A percentile compares a stretch with the other conserved stretches of the same genome.
These are phyloP conservation scores for Sebastes flavidus DNA, from an alignment of 2,797 vertebrate species.

Conservation along the genomic window DNA sequence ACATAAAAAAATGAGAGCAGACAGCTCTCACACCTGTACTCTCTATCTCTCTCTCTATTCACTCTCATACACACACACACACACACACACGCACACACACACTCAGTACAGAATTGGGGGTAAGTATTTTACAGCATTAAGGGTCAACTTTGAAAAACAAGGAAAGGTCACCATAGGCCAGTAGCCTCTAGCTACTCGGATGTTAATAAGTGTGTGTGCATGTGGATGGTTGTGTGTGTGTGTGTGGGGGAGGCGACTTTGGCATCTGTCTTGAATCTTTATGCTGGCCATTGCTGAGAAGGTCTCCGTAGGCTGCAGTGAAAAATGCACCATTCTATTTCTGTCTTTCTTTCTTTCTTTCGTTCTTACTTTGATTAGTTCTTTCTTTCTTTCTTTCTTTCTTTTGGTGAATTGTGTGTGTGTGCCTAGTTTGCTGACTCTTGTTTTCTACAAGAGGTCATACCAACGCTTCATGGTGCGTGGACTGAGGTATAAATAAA, in stretches of 20 bases:
- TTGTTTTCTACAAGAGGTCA: conserved; percentile 20
- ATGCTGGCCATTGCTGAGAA: neutral
- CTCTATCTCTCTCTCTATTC: neutral
- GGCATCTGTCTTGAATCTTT: neutral
- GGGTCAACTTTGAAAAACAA: conserved; percentile 36
- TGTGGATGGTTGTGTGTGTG: neutral
- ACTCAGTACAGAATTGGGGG: neutral
- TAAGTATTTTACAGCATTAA: neutral
- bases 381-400: neutral
- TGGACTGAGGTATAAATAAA: neutral
- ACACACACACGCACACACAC: neutral
- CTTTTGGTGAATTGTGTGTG: neutral
- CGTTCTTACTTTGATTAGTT: neutral
- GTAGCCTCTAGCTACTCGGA: conserved; percentile 45
- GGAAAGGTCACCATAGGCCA: conserved; percentile 40
- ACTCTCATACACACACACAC: neutral
- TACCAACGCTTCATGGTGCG: neutral
- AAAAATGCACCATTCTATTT: neutral
- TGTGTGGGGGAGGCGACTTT: no score
- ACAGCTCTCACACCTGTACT: neutral
- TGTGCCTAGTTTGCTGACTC: conserved; percentile 15
- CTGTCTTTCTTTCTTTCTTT: neutral
- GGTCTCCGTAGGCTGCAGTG: neutral
- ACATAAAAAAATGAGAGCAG: neutral
- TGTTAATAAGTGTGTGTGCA: conserved; percentile 34